Percentiles rank a stretch among this genome's conserved stretches.
Evolutionary conservation across 2,888 invertebrate genomes (phyloP).

Genomic region (Clistopyga incitator): DNA sequence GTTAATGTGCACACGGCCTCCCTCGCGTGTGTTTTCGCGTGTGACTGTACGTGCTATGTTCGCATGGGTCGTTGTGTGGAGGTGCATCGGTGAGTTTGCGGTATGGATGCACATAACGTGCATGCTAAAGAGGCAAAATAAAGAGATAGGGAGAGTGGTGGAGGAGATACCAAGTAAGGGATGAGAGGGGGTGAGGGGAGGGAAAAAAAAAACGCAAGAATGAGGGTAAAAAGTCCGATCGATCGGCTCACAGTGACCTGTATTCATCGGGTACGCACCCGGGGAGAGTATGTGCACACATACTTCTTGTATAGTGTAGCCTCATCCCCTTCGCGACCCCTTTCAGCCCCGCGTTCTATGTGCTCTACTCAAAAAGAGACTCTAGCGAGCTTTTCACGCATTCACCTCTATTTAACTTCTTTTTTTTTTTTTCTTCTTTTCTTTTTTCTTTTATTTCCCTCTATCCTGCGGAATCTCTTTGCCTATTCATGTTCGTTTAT

Average conservation of each 20-base stretch:
- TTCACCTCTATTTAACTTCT: conserved; percentile 16
- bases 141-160: conserved; percentile 30
- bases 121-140: conserved; percentile 43
- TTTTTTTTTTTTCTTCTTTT: conserved; percentile 12
- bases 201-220: conserved; percentile 13
- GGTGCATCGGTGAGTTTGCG: conserved; percentile 1
- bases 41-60: not conserved
- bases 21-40: not conserved
- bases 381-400: conserved; percentile 23
- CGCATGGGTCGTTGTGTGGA: not conserved
- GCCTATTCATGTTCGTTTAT: conserved; percentile 31
- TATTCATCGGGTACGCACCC: conserved; percentile 62
- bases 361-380: conserved; percentile 40
- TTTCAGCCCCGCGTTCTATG: conserved; percentile 45
- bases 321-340: conserved; percentile 25
- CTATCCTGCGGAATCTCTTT: conserved; percentile 7
- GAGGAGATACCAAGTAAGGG: not conserved
- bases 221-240: conserved; percentile 48
- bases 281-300: conserved; percentile 32
- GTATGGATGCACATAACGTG: conserved; percentile 30
- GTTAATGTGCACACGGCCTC: conserved; percentile 34
- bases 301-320: conserved; percentile 47
- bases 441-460: too few relatives aligned
- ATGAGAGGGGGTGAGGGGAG: conserved; percentile 19
- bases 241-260: conserved; percentile 61